Evolutionary conservation across 2,797 vertebrate genomes (phyloP), one percentile per base, ranked within the genome.

Genomic region (Pseudochromis fuscus): DNA sequence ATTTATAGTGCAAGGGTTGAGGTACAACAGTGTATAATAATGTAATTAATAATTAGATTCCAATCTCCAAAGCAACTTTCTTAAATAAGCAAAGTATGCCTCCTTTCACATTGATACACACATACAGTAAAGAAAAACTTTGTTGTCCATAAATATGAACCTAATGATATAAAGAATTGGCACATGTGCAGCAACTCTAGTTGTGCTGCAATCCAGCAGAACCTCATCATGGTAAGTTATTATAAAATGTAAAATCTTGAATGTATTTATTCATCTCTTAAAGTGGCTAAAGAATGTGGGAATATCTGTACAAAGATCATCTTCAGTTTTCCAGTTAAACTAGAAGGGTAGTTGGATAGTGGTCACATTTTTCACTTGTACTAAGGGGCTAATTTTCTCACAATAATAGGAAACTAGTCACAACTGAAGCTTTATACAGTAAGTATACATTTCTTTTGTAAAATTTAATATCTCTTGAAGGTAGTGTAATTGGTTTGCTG

Each of bases 221-320:
- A 67, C 70, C 63, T 37, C 64, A 58, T 62, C 28, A 70, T 52
- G 84, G 85, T 86, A 85, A 87, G 84, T 85, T 72, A 35, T 81
- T 53, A n/a, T 6, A 65, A 71, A 76, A 76, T 49, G 4, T 60
- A 21, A 76, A 81, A 55, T 27, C 46, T 61, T 72, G 5, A 28
- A 23, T 51, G 35, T 77, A 12, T 67, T 64, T 55, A 44, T 44
- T 35, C 44, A 52, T 44, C 25, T 57, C 27, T 56, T 62, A n/a
- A 49, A 23, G n/a, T 37, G 27, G 13, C 28, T 58, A 18, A 48
- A 45, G 25, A 72, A 57, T 59, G 12, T 64, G 21, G 3, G n/a
- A 23, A 18, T 18, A 15, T 66, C 19, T 62, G 5, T 15, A 62
- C 28, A 58, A 21, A 45, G 33, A 18, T n/a, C n/a, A n/a, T n/a